Evolutionary conservation across 2,888 invertebrate species (phyloP), one percentile per base, ranked within the genome.

Genomic region (Proisotoma minuta): DNA sequence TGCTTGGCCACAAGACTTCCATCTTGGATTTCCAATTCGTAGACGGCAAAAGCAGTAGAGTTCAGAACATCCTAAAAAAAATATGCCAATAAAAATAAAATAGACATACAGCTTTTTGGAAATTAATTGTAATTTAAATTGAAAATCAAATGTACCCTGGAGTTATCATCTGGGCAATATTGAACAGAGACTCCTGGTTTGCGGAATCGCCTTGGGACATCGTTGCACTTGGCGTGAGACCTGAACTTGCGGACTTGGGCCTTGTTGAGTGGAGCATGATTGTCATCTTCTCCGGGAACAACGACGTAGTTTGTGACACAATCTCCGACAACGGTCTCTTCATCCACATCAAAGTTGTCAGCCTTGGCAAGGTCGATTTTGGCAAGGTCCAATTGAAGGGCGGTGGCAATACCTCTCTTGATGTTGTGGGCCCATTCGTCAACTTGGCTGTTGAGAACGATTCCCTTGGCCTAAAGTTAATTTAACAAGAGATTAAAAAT

Each of bases 391-490:
- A 70, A 39, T 68, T 71, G 71, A 40, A 73, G 64, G 53, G 63
- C 62, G 51, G 65, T 51, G 29, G 73, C 73, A 60, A 73, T 60
- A 69, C 73, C 73, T 48, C 70, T 62, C 53, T 73, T 68, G 60
- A 73, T 69, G 62, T 73, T 73, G 27, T 66, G 66, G 8, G 68
- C 71, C 71, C 71, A 73, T 63, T 70, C 69, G 18, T 71, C 71
- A 57, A 70, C 58, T 39, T 68, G 56, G 43, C 50, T 50, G 58
- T 69, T 66, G 52, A 73, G 58, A 27, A 65, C 62, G 49, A 70
- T 59, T 56, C 70, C 71, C 54, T 63, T 62, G 56, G 66, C 70
- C 69, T 68, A 50, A 12, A 43, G 18, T 5, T 10, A 54, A 39
- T n/a, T n/a, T 10, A 24, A 23, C 3, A n/a, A 50, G n/a, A 47